Base-by-base conservation (phyloP, 2,888 invertebrate species). In the Drosophila mercatorum region DNA sequence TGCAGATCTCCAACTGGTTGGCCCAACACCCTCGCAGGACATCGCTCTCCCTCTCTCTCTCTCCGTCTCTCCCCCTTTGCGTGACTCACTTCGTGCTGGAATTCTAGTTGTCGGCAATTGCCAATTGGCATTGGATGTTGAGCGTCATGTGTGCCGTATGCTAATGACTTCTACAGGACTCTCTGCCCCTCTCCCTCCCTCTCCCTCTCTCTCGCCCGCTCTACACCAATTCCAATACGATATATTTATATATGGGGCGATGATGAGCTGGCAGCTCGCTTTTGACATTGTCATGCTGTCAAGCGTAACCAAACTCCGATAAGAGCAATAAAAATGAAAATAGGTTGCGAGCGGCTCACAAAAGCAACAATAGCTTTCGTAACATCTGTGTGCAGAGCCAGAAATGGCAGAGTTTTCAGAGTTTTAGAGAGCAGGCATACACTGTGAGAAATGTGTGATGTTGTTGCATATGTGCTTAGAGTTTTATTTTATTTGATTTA, bases 251-350 rank as follows among this genome's bases (percentile, higher is more conserved):
- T 51, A 46, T 51, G 43, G 41, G 22, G 41, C 56, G 62, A 28
- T 53, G 78, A 59, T 72, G 72, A 44, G 64, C 66, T 63, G 63
- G 75, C 68, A 52, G 57, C 61, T 65, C 59, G 52, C 74, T 81
- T 83, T 74, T 78, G 79, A 82, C 83, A 83, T 84, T 86, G 85
- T 78, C 90, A 89, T 87, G 77, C 84, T 87, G 73, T 90, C 88
- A 88, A 85, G 91, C 91, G 91, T 84, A 89, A 91, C 91, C 83
- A 75, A 80, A 88, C 86, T 91, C 91, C 91, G 91, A 91, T 91
- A 91, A 91, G 91, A 91, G 89, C 78, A 89, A 87, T 90, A 88
- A 89, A 90, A 87, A 68, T 69, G 68, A 69, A 75, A 85, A 79
- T 75, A 74, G 89, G 74, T 78, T 85, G 83, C 75, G 63, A 70